phyloP scores from a whole-genome alignment of 2,888 invertebrate species.

The Pilophorus perplexus region DNA sequence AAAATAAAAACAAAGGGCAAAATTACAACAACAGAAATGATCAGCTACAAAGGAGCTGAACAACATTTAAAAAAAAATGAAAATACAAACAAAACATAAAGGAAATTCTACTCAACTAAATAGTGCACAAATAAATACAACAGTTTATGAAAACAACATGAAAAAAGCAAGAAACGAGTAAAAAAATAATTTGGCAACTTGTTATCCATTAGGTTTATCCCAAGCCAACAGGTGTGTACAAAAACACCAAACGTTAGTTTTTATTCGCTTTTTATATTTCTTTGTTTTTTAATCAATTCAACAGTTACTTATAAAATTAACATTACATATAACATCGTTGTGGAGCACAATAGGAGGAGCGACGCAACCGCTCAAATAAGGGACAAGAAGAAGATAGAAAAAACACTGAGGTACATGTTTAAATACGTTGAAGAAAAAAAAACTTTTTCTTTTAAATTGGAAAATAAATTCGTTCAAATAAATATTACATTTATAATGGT shows the following conservation, averaged over 20 bases:
- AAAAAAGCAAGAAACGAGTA: no score
- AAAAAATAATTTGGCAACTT: no score
- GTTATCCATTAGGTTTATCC: no score
- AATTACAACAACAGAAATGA: background rate
- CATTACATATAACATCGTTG: slow-evolving; percentile 39
- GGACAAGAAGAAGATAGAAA: background rate
- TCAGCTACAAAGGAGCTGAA: background rate
- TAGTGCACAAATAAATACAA: no score
- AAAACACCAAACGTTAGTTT: background rate
- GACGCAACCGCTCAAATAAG: slow-evolving; percentile 11
- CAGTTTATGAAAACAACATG: no score
- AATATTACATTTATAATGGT: no score
- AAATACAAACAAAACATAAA: background rate
- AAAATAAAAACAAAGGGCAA: background rate
- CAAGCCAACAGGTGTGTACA: background rate
- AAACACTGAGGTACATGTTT: no score
- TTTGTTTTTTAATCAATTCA: slow-evolving; percentile 33
- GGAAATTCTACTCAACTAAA: no score
- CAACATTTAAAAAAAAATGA: background rate
- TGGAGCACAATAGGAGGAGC: slow-evolving; percentile 37
- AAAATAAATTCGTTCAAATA: no score
- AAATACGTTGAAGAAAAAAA: background rate
- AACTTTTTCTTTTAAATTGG: no score
- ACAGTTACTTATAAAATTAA: slow-evolving; percentile 40
- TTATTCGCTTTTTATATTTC: slow-evolving; percentile 23